Base-by-base conservation (phyloP, 2,888 invertebrate genomes). In the Nomada ferruginata region DNA sequence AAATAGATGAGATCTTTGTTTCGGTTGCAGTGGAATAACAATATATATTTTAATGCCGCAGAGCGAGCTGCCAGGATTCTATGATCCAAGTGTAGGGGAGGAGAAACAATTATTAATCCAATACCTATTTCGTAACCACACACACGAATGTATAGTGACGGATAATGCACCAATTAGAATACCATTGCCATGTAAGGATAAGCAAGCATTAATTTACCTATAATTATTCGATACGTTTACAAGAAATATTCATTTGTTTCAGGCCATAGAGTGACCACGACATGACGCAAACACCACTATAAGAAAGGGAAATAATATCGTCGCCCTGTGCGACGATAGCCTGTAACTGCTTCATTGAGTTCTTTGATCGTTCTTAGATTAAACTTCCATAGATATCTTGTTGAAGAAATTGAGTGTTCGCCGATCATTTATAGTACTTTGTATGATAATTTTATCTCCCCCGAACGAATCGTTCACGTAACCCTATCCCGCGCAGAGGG, bases 11-110 rank as follows among this genome's bases (percentile, higher is more conserved):
- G 5, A 0, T 53, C 15, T 36, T 10, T 18, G 13, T 70, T 60
- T 0, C 9, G 60, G 15, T 2, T 29, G 18, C 57, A 10, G 9
- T 44, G 15, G 44, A 11, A 13, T 23, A 63, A n/a, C 52, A 18
- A 18, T 36, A 13, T 20, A 26, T 18, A 1, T 52, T 47, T n/a
- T 3, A 2, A 65, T 26, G 1, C 60, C 59, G 20, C 94, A 99
- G 99, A 97, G 97, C 92, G 98, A 98, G 92, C 94, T 99, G 84
- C 98, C 99, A 15, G 99, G 99, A 47, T 99, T 99, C 94, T 99
- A 97, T 94, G 99, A 99, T 94, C 98, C 99, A 0, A 98, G 98
- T 87, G 96, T 97, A 71, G 98, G 98, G 0, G 98, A 99, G 89
- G 97, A 97, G 47, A 99, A 99, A 94, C 96, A 96, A 90, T 94